These are phyloP conservation scores for Drosophila sproati DNA, from an alignment of 1,140 invertebrate species.

Conservation along the genomic window DNA sequence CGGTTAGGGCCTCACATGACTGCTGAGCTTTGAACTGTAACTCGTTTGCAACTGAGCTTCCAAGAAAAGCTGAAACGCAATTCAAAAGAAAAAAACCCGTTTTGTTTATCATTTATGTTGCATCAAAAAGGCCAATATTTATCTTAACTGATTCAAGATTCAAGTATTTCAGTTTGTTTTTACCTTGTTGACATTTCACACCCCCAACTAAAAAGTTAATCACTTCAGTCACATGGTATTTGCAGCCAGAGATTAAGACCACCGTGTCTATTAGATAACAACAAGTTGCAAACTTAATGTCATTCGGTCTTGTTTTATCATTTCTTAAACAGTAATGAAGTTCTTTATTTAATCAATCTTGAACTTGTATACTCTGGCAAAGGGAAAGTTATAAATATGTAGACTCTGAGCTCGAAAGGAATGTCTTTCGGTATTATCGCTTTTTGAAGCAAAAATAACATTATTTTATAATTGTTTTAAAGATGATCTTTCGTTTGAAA, in stretches of 20 bases:
- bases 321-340: no score
- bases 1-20: background rate
- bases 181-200: conserved; percentile 37
- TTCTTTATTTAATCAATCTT: no score
- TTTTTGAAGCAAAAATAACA: no score
- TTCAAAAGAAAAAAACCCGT: conserved; percentile 7
- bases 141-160: conserved; percentile 12
- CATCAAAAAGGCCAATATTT: conserved; percentile 2
- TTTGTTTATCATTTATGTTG: conserved; percentile 3
- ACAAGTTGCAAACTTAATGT: no score
- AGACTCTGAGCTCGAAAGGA: no score
- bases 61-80: conserved; percentile 9
- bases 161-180: conserved; percentile 9
- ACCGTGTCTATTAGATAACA: background rate
- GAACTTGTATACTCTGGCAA: no score
- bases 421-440: no score
- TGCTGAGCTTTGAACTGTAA: conserved; percentile 57
- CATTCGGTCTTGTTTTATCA: no score
- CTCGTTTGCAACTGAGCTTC: conserved; percentile 20
- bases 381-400: no score
- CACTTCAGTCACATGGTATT: conserved; percentile 33
- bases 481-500: no score
- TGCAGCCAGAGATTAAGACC: conserved; percentile 44
- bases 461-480: no score
- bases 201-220: conserved; percentile 17